These are phyloP conservation scores for Tapera naevia DNA, from an alignment of 2,797 vertebrate species.

Conservation along the genomic window DNA sequence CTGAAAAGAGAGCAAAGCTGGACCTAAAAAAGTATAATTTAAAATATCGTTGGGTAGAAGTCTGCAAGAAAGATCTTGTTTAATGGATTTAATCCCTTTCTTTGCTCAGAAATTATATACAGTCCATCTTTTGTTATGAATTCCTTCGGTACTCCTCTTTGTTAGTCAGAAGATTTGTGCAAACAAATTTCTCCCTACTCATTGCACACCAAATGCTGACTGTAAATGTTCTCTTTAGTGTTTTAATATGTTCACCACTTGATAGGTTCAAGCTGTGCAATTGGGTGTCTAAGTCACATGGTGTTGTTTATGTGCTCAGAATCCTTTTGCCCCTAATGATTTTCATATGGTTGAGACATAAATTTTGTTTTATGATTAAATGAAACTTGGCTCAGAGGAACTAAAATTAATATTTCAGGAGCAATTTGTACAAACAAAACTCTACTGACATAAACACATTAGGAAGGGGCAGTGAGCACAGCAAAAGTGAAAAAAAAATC, in stretches of 20 bases:
- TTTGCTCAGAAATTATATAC: slow-evolving; percentile 23
- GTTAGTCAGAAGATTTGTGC: slow-evolving; percentile 49
- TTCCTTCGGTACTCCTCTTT: background rate
- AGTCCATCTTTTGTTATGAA: slow-evolving; percentile 50
- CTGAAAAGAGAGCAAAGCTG: background rate
- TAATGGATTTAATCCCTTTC: background rate
- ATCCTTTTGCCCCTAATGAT: slow-evolving; percentile 61
- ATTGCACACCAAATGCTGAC: slow-evolving; percentile 56
- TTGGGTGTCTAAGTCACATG: slow-evolving; percentile 64
- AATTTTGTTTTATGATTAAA: slow-evolving; percentile 59
- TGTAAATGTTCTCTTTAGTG: slow-evolving; percentile 48
- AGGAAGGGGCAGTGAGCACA: background rate
- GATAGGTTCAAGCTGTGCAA: slow-evolving; percentile 64
- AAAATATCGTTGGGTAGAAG: background rate
- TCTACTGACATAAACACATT: slow-evolving; percentile 40
- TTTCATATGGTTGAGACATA: slow-evolving; percentile 44
- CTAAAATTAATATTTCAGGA: slow-evolving; percentile 60
- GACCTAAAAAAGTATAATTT: background rate
- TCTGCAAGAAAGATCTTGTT: background rate
- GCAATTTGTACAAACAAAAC: slow-evolving; percentile 56
- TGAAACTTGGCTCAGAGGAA: slow-evolving; percentile 38
- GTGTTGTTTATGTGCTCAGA: slow-evolving; percentile 56
- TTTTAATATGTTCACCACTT: slow-evolving; percentile 55
- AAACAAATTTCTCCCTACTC: slow-evolving; percentile 59
- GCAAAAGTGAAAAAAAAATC: background rate